Evolutionary conservation across 2,888 invertebrate genomes (phyloP).

Genomic region (Pollenia labialis): DNA sequence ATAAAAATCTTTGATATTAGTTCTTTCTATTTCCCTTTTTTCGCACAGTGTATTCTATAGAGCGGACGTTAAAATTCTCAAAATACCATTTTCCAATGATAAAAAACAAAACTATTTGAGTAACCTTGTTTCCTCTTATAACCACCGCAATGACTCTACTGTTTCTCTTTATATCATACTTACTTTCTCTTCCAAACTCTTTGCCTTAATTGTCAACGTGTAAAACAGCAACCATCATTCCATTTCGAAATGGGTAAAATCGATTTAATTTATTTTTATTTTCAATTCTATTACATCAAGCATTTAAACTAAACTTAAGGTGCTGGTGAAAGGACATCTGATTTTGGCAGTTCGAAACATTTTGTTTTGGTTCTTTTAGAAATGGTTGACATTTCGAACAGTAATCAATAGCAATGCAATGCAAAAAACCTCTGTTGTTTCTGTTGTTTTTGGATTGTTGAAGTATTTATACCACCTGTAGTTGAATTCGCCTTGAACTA

Average conservation of each 20-base stretch:
- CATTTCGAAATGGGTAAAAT: slow-evolving; percentile 53
- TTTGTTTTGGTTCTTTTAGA: too few relatives aligned
- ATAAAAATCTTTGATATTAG: too few relatives aligned
- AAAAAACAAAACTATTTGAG: slow-evolving; percentile 13
- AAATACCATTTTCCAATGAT: not conserved
- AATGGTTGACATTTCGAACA: too few relatives aligned
- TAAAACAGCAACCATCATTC: not conserved
- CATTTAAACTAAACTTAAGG: too few relatives aligned
- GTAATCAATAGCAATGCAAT: too few relatives aligned
- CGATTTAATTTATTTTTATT: slow-evolving; percentile 55
- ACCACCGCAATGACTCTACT: not conserved
- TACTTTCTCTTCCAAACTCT: not conserved
- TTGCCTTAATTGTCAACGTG: slow-evolving; percentile 1
- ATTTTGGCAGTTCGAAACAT: too few relatives aligned
- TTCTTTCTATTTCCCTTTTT: not conserved
- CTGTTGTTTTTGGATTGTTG: too few relatives aligned
- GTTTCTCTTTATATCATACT: slow-evolving; percentile 6
- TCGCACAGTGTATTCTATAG: slow-evolving; percentile 37
- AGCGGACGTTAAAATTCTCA: slow-evolving; percentile 36
- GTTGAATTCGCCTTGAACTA: too few relatives aligned
- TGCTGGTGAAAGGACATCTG: too few relatives aligned
- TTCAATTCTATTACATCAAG: not conserved
- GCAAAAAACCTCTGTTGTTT: too few relatives aligned
- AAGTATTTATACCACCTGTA: too few relatives aligned
- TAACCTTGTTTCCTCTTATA: slow-evolving; percentile 5